A percentile compares a stretch with the other conserved stretches of the same genome.
Conservation (phyloP, 2,888 invertebrate species). For the Oxytorus armatus region DNA sequence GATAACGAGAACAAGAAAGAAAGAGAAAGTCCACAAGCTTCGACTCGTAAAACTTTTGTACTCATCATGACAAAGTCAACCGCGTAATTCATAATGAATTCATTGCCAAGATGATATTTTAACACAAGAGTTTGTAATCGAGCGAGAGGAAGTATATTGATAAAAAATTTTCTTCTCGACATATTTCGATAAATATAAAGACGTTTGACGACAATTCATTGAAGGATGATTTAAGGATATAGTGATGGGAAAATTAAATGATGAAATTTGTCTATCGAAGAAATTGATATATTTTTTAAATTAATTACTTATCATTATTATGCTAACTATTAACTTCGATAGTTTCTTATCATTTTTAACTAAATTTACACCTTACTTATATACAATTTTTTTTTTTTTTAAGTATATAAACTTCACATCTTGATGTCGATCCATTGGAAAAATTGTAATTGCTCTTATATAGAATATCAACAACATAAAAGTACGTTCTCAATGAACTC, state of each 20-base stretch:
- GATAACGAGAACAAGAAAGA: conserved; percentile 57
- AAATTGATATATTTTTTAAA: no score
- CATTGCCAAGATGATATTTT: conserved; percentile 35
- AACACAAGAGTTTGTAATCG: conserved; percentile 26
- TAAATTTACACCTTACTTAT: no score
- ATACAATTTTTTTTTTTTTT: background rate
- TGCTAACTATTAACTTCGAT: no score
- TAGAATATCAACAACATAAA: no score
- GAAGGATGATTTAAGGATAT: background rate
- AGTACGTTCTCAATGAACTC: no score
- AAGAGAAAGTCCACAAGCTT: conserved; percentile 17
- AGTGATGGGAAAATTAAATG: background rate
- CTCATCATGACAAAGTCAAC: conserved; percentile 31
- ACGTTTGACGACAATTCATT: background rate
- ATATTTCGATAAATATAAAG: background rate
- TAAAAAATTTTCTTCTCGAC: conserved; percentile 6
- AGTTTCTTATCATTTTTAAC: no score
- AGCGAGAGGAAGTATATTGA: conserved; percentile 38
- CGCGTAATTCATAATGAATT: conserved; percentile 68
- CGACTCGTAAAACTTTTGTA: conserved; percentile 63
- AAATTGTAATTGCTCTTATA: no score
- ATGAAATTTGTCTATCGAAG: background rate
- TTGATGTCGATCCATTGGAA: no score
- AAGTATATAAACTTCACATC: no score
- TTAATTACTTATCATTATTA: no score